Conservation (phyloP, 2,113 vertebrate species). For the Campylomormyrus tamandua region DNA sequence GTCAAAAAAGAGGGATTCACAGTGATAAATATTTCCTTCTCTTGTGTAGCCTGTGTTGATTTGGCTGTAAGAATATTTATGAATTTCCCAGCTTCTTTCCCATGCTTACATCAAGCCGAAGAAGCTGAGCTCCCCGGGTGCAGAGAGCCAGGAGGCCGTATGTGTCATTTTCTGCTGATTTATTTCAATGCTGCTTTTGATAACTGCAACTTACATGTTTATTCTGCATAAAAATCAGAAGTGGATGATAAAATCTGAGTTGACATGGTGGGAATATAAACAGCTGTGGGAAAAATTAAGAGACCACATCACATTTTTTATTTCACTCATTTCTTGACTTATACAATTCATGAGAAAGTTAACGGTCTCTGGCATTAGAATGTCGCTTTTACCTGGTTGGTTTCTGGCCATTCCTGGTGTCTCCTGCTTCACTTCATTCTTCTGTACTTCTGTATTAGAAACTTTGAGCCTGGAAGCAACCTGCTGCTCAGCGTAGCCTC, state of each 20-base stretch:
- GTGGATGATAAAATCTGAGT: background rate
- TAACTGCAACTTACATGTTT: background rate
- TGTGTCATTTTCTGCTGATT: background rate
- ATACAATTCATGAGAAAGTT: too few species aligned
- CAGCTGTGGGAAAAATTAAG: too few species aligned
- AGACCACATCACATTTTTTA: too few species aligned
- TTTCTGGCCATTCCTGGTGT: too few species aligned
- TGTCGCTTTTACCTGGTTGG: too few species aligned
- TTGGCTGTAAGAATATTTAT: background rate
- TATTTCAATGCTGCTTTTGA: background rate
- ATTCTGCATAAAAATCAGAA: background rate
- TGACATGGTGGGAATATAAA: background rate
- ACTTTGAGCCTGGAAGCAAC: too few species aligned
- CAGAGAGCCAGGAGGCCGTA: conserved; percentile 13
- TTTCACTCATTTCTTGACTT: too few species aligned
- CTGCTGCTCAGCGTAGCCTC: too few species aligned
- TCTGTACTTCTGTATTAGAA: too few species aligned
- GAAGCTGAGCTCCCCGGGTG: background rate
- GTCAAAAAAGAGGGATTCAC: background rate
- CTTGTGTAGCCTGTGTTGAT: background rate
- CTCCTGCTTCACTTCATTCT: too few species aligned
- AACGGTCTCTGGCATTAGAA: too few species aligned
- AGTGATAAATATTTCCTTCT: background rate
- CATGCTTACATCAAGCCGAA: conserved; percentile 14
- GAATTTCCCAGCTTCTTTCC: background rate